Percentiles rank a stretch among this genome's conserved stretches.
These are phyloP conservation scores for Elachura formosa DNA, from an alignment of 2,113 vertebrate genomes.

Conservation along the genomic window DNA sequence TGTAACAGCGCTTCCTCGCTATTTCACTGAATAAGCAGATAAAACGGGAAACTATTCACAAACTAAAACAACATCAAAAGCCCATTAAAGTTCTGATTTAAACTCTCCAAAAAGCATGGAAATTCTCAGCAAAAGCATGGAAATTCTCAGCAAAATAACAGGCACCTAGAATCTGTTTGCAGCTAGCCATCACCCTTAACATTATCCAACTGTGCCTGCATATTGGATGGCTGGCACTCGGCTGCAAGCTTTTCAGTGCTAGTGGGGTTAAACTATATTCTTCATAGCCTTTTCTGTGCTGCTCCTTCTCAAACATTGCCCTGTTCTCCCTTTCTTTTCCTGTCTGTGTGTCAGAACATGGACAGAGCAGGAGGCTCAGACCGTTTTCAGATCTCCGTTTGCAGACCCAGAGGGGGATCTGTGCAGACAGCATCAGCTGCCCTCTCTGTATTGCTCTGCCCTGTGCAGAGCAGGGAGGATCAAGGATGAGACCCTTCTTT, in stretches of 20 bases:
- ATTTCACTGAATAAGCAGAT: constrained; percentile 70
- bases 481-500: neutral
- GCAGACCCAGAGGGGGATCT: neutral
- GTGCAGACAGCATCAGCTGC: neutral
- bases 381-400: neutral
- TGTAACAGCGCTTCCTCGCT: constrained; percentile 35
- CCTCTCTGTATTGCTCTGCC: neutral
- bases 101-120: constrained; percentile 40
- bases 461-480: neutral
- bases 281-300: neutral
- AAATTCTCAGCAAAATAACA: constrained; percentile 35
- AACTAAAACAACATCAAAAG: constrained; percentile 62
- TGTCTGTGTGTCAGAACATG: neutral
- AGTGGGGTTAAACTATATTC: neutral
- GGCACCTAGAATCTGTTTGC: constrained; percentile 8
- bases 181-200: constrained; percentile 40
- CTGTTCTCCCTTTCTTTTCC: neutral
- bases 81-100: constrained; percentile 65
- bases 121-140: constrained; percentile 28
- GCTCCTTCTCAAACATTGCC: neutral
- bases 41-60: constrained; percentile 58
- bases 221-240: constrained; percentile 9
- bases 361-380: neutral
- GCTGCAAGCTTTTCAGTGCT: neutral
- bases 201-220: constrained; percentile 12